phyloP scores from a whole-genome alignment of 2,113 vertebrate genomes.

The Lamprologus tigripictilis region DNA sequence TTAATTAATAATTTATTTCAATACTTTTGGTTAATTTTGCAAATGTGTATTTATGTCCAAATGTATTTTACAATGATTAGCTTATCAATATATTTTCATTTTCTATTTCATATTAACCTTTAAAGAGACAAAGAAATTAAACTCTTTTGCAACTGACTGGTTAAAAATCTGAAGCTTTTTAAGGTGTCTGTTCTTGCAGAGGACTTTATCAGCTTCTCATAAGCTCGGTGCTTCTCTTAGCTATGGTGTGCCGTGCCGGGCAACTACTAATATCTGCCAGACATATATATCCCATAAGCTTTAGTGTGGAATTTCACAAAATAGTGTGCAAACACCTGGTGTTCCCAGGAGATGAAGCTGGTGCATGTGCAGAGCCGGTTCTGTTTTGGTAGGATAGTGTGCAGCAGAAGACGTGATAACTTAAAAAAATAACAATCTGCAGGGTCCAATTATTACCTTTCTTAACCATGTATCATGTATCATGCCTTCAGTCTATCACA shows the following conservation, averaged over 20 bases:
- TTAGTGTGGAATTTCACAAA: neutral
- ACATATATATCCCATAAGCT: neutral
- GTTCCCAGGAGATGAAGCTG: neutral
- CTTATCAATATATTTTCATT: neutral
- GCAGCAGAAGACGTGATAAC: fast-evolving
- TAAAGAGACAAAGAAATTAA: fast-evolving
- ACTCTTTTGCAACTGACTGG: neutral
- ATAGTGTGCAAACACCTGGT: neutral
- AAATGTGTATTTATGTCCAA: neutral
- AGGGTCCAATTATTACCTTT: fast-evolving
- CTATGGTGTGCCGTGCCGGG: neutral
- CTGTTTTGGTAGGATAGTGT: neutral
- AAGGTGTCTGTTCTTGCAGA: neutral
- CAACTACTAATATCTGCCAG: neutral
- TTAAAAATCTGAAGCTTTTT: neutral
- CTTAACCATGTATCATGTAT: neutral
- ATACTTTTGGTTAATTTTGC: neutral
- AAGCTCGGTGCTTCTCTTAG: fast-evolving
- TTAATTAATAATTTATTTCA: neutral
- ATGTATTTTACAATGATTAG: neutral
- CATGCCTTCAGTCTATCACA: neutral
- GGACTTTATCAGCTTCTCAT: neutral
- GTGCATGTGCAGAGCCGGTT: neutral
- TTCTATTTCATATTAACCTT: fast-evolving
- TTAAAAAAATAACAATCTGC: neutral